Evolutionary conservation across 1,140 invertebrate genomes (phyloP).

Genomic region (Lucilia cuprina): DNA sequence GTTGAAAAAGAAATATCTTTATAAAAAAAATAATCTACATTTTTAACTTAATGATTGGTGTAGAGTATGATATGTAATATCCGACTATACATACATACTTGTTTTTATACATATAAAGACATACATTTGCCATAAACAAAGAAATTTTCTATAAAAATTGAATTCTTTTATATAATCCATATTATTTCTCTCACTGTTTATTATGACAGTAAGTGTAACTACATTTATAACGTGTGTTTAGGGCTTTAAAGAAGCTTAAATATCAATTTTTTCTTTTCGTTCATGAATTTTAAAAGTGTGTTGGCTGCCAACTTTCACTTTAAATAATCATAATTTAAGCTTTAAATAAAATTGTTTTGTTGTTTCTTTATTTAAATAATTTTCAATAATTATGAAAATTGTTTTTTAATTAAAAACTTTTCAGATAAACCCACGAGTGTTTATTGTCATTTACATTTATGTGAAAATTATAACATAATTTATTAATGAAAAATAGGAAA

Average conservation of each 20-base stretch:
- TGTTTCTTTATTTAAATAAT: neutral
- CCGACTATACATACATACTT: no score
- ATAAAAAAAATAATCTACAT: no score
- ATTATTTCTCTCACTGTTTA: neutral
- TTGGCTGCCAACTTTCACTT: conserved; percentile 13
- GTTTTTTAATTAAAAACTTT: conserved; percentile 4
- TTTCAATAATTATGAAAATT: conserved; percentile 3
- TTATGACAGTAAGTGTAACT: neutral
- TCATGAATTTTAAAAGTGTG: neutral
- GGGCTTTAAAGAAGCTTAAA: neutral
- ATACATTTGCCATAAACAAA: no score
- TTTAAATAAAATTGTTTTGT: neutral
- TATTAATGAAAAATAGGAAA: neutral
- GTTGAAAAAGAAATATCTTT: no score
- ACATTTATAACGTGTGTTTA: neutral
- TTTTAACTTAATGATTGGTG: no score
- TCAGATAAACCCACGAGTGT: neutral
- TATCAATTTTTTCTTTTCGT: neutral
- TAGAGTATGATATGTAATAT: no score
- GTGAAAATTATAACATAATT: neutral
- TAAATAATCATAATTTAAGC: conserved; percentile 5
- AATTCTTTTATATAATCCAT: no score
- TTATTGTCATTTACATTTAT: neutral
- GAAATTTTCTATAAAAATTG: no score
- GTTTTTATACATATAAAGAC: no score